Base-by-base conservation (phyloP, 1,140 invertebrate species). In the Diabrotica undecimpunctata region DNA sequence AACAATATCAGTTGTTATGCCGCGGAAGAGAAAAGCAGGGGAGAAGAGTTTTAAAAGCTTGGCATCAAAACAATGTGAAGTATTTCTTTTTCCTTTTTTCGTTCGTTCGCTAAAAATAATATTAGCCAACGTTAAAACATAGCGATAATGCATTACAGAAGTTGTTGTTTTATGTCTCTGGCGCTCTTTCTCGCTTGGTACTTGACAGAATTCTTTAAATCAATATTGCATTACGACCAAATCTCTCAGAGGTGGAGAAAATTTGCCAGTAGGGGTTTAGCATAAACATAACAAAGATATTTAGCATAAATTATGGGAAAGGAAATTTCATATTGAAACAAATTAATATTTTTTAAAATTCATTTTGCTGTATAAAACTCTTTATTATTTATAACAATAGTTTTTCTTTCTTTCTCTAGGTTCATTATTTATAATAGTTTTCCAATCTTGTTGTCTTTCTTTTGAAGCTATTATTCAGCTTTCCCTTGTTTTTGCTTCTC, bases 131-230 rank as follows among this genome's bases (percentile, higher is more conserved):
- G 72, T 69, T 72, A 58, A 69, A 72, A 69, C 71, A 71, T 74
- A 61, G 70, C 73, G 71, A 74, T 73, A 73, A 74, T 74, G 73
- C 71, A 73, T 74, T 74, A 74, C 72, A 71, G 57, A 66, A 70
- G 67, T 72, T 71, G 72, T 72, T 72, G 64, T 74, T 74, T 70
- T 70, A 69, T 64, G 66, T 67, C 66, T 71, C 64, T 56, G 60
- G 41, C 41, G 41, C 41, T 46, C n/a, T 46, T 46, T 46, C 57
- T 67, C 25, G 25, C 68, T 61, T 57, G 54, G 66, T 61, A 63
- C 57, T 60, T 51, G 65, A 66, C 69, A 65, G 71, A 68, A 74
- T 74, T 73, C 73, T 71, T 74, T 73, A 69, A 73, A 74, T 74
- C 73, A 74, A 74, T 74, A 74, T 74, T 74, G 71, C 71, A 74